These are phyloP conservation scores for Brenthis hecate DNA, from an alignment of 2,888 invertebrate species.

Conservation along the genomic window DNA sequence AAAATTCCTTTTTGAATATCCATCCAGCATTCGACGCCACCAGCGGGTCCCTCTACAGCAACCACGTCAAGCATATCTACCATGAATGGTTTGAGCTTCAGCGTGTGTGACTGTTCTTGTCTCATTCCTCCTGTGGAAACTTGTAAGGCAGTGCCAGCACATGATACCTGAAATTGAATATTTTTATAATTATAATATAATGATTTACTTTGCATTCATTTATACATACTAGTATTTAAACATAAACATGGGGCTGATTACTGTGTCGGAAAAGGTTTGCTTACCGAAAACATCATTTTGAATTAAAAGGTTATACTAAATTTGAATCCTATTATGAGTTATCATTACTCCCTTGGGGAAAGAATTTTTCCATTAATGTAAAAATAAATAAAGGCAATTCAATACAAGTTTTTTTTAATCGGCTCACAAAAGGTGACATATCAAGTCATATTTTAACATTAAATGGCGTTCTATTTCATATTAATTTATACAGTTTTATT, in stretches of 20 bases:
- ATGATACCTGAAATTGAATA: constrained; percentile 62
- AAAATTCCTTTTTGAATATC: constrained; percentile 87
- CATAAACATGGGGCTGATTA: too few species aligned
- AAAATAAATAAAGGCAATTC: too few species aligned
- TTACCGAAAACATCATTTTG: too few species aligned
- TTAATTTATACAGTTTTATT: neutral
- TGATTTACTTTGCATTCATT: neutral
- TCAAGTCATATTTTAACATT: too few species aligned
- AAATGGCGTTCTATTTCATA: neutral
- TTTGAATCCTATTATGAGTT: too few species aligned
- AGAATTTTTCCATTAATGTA: too few species aligned
- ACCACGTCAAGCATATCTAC: constrained; percentile 87
- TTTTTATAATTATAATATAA: neutral
- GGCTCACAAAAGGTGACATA: too few species aligned
- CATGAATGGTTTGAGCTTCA: constrained; percentile 84
- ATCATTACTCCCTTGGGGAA: too few species aligned
- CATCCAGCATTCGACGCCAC: constrained; percentile 89
- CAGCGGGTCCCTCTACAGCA: constrained; percentile 84
- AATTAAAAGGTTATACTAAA: too few species aligned
- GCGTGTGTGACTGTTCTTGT: constrained; percentile 60
- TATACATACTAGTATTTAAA: neutral
- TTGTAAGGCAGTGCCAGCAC: constrained; percentile 67
- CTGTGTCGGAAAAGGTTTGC: too few species aligned
- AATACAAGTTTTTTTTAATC: too few species aligned
- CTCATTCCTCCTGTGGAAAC: constrained; percentile 57